A percentile compares a stretch with the other conserved stretches of the same genome.
These are phyloP conservation scores for Muscicapa striata DNA, from an alignment of 2,797 vertebrate species.

Conservation along the genomic window DNA sequence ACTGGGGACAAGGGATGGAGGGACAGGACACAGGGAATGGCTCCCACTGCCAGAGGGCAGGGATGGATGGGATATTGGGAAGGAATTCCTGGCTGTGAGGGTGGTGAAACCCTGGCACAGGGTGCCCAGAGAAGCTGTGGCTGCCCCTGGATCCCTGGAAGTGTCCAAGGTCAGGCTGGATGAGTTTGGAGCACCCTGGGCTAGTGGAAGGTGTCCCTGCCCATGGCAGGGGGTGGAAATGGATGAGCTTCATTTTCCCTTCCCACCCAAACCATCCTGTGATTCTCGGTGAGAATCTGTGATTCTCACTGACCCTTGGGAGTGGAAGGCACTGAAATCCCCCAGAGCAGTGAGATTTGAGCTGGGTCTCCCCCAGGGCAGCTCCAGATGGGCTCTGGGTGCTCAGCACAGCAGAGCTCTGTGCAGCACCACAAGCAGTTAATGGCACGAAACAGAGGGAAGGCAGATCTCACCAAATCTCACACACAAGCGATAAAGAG, in stretches of 20 bases:
- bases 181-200: fast-evolving
- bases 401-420: neutral
- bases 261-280: neutral
- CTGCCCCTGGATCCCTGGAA: neutral
- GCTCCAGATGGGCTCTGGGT: neutral
- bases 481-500: neutral
- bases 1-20: neutral
- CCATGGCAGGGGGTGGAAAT: fast-evolving
- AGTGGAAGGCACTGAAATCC: neutral
- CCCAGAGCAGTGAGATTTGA: neutral
- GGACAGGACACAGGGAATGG: neutral
- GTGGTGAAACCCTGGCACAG: fast-evolving
- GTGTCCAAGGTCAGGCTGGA: neutral
- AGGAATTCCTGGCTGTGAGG: fast-evolving
- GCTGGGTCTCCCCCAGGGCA: neutral
- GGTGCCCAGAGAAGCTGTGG: neutral
- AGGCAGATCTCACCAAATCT: neutral
- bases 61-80: no score
- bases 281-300: neutral
- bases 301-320: neutral
- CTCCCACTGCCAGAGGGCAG: no score
- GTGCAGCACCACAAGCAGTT: neutral
- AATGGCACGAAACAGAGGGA: neutral
- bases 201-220: fast-evolving
- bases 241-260: neutral